These are phyloP conservation scores for Tretioscincus oriximinensis DNA, from an alignment of 2,113 vertebrate species.

Conservation along the genomic window DNA sequence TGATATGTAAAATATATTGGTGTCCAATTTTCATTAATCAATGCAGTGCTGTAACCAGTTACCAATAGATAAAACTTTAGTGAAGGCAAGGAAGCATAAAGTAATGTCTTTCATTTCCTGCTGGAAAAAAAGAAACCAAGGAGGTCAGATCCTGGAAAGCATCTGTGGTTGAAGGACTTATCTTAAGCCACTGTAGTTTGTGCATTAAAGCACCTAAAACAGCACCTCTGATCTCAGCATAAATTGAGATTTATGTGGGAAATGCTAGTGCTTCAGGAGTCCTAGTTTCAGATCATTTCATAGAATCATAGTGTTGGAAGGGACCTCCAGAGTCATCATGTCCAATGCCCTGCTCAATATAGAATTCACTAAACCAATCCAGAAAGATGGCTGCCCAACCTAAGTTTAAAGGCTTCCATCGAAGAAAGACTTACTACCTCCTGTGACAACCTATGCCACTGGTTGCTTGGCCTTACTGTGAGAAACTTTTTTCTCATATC, in stretches of 20 bases:
- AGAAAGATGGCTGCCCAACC: too few relatives aligned
- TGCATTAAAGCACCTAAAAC: too few relatives aligned
- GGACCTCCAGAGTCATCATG: too few relatives aligned
- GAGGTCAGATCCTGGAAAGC: neutral
- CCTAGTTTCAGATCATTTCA: neutral
- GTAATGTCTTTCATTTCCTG: neutral
- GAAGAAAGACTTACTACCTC: too few relatives aligned
- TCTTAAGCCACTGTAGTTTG: neutral
- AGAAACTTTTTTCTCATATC: too few relatives aligned
- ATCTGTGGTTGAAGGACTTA: neutral
- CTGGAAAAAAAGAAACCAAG: neutral
- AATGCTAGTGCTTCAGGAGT: too few relatives aligned
- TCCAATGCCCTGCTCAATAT: too few relatives aligned
- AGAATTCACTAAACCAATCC: too few relatives aligned
- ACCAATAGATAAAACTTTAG: neutral
- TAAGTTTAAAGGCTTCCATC: too few relatives aligned
- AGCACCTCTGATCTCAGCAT: neutral
- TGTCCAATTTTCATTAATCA: neutral
- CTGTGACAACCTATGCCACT: too few relatives aligned
- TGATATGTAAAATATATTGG: neutral
- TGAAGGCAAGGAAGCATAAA: neutral
- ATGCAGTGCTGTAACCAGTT: neutral
- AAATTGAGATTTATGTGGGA: neutral
- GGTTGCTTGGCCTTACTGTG: too few relatives aligned
- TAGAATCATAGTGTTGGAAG: too few relatives aligned